Percentiles rank a stretch among this genome's conserved stretches.
These are phyloP conservation scores for Colletes gigas DNA, from an alignment of 1,140 invertebrate genomes.

Conservation along the genomic window DNA sequence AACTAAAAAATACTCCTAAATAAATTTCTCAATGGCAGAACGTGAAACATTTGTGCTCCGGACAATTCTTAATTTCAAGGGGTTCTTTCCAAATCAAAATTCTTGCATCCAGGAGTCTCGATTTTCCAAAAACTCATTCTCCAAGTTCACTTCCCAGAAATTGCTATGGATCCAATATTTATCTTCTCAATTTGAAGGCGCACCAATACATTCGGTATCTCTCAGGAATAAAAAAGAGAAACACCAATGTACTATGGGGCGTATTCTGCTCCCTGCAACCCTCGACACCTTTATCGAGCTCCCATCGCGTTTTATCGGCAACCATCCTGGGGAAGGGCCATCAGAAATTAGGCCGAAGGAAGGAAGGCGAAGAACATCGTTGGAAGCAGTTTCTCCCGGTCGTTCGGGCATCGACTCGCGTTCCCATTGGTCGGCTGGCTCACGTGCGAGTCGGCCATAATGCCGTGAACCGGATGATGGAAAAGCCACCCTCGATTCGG, in stretches of 20 bases:
- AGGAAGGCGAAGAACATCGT: constrained; percentile 48
- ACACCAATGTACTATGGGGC: background rate
- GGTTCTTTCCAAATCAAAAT: too few species aligned
- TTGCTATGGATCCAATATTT: too few species aligned
- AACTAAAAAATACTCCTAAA: too few species aligned
- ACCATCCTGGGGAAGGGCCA: background rate
- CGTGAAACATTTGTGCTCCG: too few species aligned
- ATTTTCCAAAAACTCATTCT: too few species aligned
- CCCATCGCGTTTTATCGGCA: constrained; percentile 12
- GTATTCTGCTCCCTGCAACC: background rate
- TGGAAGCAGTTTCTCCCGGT: constrained; percentile 46
- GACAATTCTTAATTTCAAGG: too few species aligned
- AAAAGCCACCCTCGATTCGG: constrained; percentile 68
- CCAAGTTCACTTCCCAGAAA: too few species aligned
- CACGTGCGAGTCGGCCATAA: constrained; percentile 66
- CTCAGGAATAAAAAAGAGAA: background rate
- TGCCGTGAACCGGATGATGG: constrained; percentile 65
- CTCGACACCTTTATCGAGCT: constrained; percentile 18
- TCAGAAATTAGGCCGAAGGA: constrained; percentile 45
- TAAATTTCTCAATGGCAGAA: too few species aligned
- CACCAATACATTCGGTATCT: background rate
- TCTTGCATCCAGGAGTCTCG: too few species aligned
- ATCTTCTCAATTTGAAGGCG: background rate
- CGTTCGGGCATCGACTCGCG: constrained; percentile 50
- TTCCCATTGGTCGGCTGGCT: constrained; percentile 57